A percentile compares a stretch with the other conserved stretches of the same genome.
Evolutionary conservation across 2,888 invertebrate genomes (phyloP).

Genomic region (Nomada ferruginata): DNA sequence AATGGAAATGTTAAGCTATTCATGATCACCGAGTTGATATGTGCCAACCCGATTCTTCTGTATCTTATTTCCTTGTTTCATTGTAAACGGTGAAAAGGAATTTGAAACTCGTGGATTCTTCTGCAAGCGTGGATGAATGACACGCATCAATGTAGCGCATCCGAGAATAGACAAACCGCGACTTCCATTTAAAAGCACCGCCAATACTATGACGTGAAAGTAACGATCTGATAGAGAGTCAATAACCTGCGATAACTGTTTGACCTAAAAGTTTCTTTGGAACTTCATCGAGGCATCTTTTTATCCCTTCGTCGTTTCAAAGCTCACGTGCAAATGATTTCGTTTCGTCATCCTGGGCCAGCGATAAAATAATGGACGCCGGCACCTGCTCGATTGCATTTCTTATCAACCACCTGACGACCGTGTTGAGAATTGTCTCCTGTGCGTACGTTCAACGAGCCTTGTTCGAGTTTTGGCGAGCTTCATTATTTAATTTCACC

Average conservation of each 20-base stretch:
- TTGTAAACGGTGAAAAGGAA: neutral
- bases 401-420: neutral
- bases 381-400: neutral
- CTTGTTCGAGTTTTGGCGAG: too few relatives aligned
- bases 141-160: constrained; percentile 54
- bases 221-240: constrained; percentile 71
- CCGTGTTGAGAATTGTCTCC: neutral
- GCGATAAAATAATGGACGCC: constrained; percentile 21
- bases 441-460: too few relatives aligned
- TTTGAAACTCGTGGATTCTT: constrained; percentile 29
- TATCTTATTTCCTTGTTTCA: neutral
- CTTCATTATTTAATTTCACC: too few relatives aligned
- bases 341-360: neutral
- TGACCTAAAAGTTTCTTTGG: constrained; percentile 68
- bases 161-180: constrained; percentile 69
- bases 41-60: too few relatives aligned
- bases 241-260: constrained; percentile 70
- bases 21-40: too few relatives aligned
- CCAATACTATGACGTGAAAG: constrained; percentile 67
- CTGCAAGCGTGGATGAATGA: constrained; percentile 49
- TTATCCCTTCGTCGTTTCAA: neutral
- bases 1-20: too few relatives aligned
- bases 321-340: neutral
- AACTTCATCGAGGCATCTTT: constrained; percentile 51
- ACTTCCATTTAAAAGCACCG: constrained; percentile 62